Evolutionary conservation across 2,113 vertebrate species (phyloP).

Genomic region (Aegotheles bennettii): DNA sequence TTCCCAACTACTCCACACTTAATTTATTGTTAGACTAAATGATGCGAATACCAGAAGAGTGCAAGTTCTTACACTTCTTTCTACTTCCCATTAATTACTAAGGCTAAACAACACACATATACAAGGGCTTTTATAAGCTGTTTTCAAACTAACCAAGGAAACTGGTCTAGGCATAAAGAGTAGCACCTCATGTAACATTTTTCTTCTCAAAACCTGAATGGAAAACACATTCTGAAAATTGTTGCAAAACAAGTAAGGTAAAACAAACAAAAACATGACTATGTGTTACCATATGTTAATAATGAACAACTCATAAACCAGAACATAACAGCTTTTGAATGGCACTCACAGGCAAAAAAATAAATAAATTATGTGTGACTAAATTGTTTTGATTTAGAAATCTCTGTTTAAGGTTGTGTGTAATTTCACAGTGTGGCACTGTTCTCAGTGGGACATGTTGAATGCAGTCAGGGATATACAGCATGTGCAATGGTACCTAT

Average conservation of each 20-base stretch:
- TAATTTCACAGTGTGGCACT: neutral
- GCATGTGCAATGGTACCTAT: accelerated
- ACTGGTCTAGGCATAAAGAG: neutral
- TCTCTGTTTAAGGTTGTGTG: neutral
- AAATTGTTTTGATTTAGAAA: neutral
- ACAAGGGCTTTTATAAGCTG: neutral
- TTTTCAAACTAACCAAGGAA: neutral
- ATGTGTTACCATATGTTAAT: neutral
- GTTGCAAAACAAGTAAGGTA: neutral
- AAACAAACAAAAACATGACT: neutral
- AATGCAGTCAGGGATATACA: neutral
- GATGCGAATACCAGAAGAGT: neutral
- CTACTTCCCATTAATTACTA: neutral
- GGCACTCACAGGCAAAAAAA: neutral
- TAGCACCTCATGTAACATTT: neutral
- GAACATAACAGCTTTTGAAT: neutral
- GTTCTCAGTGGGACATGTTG: neutral
- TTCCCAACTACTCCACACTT: neutral
- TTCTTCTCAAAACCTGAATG: neutral
- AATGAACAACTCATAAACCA: neutral
- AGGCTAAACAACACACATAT: neutral
- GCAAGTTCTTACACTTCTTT: neutral
- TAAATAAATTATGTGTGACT: neutral
- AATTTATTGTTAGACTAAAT: neutral
- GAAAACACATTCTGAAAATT: neutral